Conservation (phyloP, 2,888 invertebrate species). For the Lepidochitona cinerea region DNA sequence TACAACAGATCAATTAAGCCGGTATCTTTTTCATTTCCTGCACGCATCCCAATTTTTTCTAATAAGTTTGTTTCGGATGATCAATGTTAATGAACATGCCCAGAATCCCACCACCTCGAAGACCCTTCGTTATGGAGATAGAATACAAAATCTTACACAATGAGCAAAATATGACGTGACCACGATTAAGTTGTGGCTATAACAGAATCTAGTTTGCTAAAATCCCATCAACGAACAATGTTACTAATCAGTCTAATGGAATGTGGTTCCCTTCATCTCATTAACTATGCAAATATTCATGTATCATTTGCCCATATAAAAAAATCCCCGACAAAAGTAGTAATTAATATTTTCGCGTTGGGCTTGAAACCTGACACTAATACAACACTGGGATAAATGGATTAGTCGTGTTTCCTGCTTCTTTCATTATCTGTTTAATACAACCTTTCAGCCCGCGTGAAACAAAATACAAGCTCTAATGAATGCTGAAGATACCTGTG, state of each 20-base stretch:
- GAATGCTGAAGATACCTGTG: background rate
- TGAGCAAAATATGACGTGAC: background rate
- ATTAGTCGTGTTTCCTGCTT: background rate
- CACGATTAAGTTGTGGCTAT: background rate
- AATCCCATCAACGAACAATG: background rate
- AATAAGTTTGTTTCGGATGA: too few relatives aligned
- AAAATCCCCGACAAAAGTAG: background rate
- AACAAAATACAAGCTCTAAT: background rate
- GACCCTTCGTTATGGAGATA: background rate
- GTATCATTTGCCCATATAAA: background rate
- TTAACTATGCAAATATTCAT: slow-evolving; percentile 8
- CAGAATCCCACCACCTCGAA: background rate
- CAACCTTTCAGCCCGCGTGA: background rate
- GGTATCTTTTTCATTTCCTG: too few relatives aligned
- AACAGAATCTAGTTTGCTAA: background rate
- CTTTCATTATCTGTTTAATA: background rate
- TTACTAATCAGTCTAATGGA: slow-evolving; percentile 3
- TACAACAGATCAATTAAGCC: too few relatives aligned
- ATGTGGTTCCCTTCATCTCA: background rate
- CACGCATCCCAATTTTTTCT: too few relatives aligned
- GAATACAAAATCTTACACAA: slow-evolving; percentile 3
- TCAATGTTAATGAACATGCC: background rate
- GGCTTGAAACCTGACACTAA: background rate
- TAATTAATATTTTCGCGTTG: slow-evolving; percentile 1
- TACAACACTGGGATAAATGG: background rate